Evolutionary conservation across 2,113 vertebrate genomes (phyloP).

Genomic region (Speoplatyrhinus poulsoni): DNA sequence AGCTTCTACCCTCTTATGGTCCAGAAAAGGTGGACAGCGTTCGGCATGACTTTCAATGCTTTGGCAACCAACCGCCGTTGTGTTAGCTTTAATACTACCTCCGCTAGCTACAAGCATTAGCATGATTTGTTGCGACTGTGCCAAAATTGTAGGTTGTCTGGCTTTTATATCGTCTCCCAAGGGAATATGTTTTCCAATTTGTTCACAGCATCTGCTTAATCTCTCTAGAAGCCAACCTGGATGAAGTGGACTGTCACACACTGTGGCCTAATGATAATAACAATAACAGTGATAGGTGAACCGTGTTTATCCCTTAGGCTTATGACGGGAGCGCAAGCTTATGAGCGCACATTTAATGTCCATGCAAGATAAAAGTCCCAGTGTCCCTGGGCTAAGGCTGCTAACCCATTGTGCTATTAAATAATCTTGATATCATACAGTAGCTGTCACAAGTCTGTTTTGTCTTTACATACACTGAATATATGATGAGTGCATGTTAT

Average conservation of each 20-base stretch:
- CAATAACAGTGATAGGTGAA: constrained; percentile 60
- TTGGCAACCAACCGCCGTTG: constrained; percentile 24
- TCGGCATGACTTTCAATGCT: constrained; percentile 4
- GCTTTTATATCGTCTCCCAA: constrained; percentile 22
- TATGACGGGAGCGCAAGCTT: constrained; percentile 25
- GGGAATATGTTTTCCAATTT: constrained; percentile 60
- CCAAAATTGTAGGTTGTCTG: constrained; percentile 25
- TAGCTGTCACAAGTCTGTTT: constrained; percentile 26
- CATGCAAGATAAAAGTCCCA: background rate
- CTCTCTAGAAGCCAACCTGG: constrained; percentile 61
- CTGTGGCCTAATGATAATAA: constrained; percentile 56
- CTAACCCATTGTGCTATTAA: constrained; percentile 28
- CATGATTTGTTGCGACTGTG: constrained; percentile 45
- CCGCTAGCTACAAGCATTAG: constrained; percentile 32
- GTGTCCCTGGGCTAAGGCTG: constrained; percentile 11
- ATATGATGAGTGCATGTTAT: constrained; percentile 10
- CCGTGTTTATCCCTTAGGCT: constrained; percentile 59
- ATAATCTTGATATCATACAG: constrained; percentile 20
- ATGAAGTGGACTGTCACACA: constrained; percentile 62
- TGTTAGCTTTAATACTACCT: constrained; percentile 26
- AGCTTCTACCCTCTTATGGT: constrained; percentile 9
- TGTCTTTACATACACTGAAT: constrained; percentile 14
- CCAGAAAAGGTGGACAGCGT: background rate
- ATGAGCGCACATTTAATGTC: constrained; percentile 53
- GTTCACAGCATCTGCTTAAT: constrained; percentile 66